A percentile compares a stretch with the other conserved stretches of the same genome.
Evolutionary conservation across 2,113 vertebrate genomes (phyloP).

Genomic region (Macrotus californicus): DNA sequence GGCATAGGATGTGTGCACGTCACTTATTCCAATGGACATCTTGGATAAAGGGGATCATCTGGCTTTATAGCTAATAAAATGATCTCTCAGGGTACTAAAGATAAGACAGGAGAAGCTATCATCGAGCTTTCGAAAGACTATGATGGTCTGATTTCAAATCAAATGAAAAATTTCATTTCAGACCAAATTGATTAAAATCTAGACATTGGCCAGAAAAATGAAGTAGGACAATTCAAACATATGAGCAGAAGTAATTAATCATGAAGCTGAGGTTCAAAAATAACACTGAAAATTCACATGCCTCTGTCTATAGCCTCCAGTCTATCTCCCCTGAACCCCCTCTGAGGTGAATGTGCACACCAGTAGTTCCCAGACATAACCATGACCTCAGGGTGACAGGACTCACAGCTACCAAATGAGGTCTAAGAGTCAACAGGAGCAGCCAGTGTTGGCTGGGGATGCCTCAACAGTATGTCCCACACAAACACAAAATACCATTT

Average conservation of each 20-base stretch:
- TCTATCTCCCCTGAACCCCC: not conserved
- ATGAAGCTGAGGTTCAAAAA: not conserved
- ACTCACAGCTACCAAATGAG: not conserved
- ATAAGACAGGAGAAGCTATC: slow-evolving; percentile 51
- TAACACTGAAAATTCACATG: not conserved
- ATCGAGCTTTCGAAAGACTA: slow-evolving; percentile 34
- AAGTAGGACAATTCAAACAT: not conserved
- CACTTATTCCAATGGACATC: slow-evolving; percentile 41
- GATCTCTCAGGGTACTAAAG: slow-evolving; percentile 36
- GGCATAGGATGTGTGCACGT: not conserved
- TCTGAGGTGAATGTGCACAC: not conserved
- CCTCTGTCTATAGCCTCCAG: not conserved
- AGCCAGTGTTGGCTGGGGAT: not conserved
- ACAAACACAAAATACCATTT: not conserved
- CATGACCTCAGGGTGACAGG: not conserved
- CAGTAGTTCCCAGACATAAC: not conserved
- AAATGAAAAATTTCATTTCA: slow-evolving; percentile 61
- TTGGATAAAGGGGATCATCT: slow-evolving; percentile 54
- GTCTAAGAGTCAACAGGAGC: not conserved
- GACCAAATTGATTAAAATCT: slow-evolving; percentile 53
- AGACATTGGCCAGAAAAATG: not conserved
- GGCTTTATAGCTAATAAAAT: slow-evolving; percentile 70
- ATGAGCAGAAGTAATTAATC: slow-evolving; percentile 26
- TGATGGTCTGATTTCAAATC: slow-evolving; percentile 53
- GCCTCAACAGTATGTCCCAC: not conserved